phyloP scores from a whole-genome alignment of 1,140 invertebrate genomes.

The Drosophila parabipectinata region DNA sequence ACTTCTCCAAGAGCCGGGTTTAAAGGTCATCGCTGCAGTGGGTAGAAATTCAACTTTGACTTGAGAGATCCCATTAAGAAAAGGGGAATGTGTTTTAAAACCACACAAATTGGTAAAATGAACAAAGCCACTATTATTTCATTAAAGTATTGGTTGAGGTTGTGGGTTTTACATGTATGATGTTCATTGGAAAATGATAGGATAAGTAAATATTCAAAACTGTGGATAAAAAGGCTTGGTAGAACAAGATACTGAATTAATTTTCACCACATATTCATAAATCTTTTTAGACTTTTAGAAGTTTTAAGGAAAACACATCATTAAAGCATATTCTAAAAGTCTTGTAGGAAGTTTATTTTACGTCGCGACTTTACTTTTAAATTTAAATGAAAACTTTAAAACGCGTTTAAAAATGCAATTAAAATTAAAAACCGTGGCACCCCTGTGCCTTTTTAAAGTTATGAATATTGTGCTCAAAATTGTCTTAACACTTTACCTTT shows the following conservation, averaged over 20 bases:
- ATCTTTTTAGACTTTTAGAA: too few species aligned
- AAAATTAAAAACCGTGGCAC: not conserved
- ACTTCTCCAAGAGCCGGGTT: conserved; percentile 9
- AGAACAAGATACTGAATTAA: too few species aligned
- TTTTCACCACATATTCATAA: too few species aligned
- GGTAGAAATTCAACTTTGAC: not conserved
- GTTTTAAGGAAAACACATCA: too few species aligned
- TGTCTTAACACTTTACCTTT: not conserved
- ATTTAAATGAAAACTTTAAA: not conserved
- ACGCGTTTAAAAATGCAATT: not conserved
- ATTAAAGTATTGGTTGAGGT: not conserved
- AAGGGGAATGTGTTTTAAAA: not conserved
- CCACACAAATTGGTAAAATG: conserved; percentile 1
- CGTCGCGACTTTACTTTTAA: too few species aligned
- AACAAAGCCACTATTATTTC: not conserved
- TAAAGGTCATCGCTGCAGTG: not conserved
- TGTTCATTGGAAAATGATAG: too few species aligned
- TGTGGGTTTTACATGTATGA: not conserved
- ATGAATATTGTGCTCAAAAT: not conserved
- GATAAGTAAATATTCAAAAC: too few species aligned
- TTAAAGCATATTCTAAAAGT: too few species aligned
- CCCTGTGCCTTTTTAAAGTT: not conserved
- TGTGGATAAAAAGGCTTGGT: too few species aligned
- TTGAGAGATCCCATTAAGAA: conserved; percentile 1
- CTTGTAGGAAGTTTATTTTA: too few species aligned